A percentile compares a stretch with the other conserved stretches of the same genome.
phyloP scores from a whole-genome alignment of 2,888 invertebrate species.

The Teleogryllus oceanicus region DNA sequence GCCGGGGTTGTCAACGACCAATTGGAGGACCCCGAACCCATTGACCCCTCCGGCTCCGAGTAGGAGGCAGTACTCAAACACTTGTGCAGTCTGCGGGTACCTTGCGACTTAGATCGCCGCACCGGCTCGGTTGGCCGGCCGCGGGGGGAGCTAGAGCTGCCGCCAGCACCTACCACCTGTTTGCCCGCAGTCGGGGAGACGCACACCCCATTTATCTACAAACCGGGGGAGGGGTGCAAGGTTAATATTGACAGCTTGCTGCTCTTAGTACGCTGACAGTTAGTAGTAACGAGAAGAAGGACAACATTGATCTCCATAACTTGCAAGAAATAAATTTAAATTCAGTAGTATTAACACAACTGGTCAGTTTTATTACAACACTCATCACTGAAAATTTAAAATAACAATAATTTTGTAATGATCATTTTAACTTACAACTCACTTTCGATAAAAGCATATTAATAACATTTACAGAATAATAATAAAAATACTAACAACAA shows the following conservation, averaged over 20 bases:
- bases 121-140: slow-evolving; percentile 57
- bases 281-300: neutral
- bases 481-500: no score
- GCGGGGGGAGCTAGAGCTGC: slow-evolving; percentile 41
- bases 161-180: slow-evolving; percentile 39
- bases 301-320: neutral
- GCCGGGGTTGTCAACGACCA: slow-evolving; percentile 35
- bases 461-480: no score
- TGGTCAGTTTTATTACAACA: no score
- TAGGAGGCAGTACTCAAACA: slow-evolving; percentile 85
- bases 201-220: slow-evolving; percentile 77
- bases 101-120: slow-evolving; percentile 89
- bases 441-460: no score
- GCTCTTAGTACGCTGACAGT: slow-evolving; percentile 11
- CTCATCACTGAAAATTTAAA: no score
- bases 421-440: no score
- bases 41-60: slow-evolving; percentile 54
- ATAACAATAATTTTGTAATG: no score
- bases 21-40: slow-evolving; percentile 35
- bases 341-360: no score
- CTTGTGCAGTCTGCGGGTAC: slow-evolving; percentile 87
- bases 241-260: neutral
- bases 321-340: neutral
- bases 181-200: slow-evolving; percentile 56
- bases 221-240: slow-evolving; percentile 34